Conservation (phyloP, 2,113 vertebrate species). For the Brevimyrus niger region DNA sequence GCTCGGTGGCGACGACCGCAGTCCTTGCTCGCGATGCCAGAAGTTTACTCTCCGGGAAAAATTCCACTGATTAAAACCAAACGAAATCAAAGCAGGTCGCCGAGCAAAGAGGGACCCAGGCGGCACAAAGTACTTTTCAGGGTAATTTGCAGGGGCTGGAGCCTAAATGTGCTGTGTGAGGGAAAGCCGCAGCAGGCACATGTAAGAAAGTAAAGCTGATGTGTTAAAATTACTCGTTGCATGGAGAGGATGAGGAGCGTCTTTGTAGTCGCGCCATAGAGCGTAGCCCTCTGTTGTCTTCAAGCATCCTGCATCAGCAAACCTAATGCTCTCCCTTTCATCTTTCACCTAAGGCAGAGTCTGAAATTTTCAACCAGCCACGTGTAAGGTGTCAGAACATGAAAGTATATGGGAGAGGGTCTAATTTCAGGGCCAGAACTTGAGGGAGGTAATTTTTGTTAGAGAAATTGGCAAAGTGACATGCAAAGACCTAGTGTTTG, state of each 20-base stretch:
- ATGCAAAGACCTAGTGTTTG: neutral
- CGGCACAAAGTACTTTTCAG: neutral
- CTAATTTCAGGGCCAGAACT: neutral
- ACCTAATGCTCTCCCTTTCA: slow-evolving; percentile 13
- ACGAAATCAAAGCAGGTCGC: neutral
- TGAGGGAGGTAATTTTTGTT: neutral
- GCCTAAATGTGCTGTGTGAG: neutral
- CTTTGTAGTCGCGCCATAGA: neutral
- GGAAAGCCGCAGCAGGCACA: neutral
- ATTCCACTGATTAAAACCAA: slow-evolving; percentile 1
- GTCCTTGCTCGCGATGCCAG: neutral
- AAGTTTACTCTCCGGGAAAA: neutral
- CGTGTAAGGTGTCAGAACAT: neutral
- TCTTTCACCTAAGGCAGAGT: slow-evolving; percentile 8
- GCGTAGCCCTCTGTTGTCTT: neutral
- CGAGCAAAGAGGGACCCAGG: neutral
- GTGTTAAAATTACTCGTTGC: neutral
- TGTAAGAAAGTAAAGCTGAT: neutral
- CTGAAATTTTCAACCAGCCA: neutral
- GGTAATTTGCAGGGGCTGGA: neutral
- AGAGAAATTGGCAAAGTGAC: neutral
- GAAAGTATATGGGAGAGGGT: neutral
- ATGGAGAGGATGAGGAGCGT: neutral
- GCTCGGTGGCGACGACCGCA: too few species aligned
- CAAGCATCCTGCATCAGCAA: slow-evolving; percentile 7